Percentiles rank a stretch among this genome's conserved stretches.
These are phyloP conservation scores for Physella acuta DNA, from an alignment of 1,140 invertebrate species.

Conservation along the genomic window DNA sequence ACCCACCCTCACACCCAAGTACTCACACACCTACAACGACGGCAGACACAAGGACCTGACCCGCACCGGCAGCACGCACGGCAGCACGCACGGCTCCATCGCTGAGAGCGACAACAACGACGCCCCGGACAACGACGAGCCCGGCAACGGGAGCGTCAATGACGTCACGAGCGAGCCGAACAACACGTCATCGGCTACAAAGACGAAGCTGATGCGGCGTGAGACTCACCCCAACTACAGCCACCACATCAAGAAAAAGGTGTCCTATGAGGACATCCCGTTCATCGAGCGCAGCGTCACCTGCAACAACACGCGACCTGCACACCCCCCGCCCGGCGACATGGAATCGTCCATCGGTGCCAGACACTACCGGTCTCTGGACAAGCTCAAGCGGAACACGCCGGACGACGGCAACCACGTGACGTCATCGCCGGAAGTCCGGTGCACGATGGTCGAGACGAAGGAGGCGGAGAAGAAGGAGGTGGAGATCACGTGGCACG, in stretches of 20 bases:
- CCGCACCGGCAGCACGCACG: neutral
- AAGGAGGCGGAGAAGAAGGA: neutral
- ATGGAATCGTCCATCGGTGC: neutral
- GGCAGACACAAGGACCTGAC: neutral
- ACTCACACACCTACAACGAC: neutral
- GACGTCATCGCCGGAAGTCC: conserved; percentile 21
- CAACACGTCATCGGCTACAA: neutral
- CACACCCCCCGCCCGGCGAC: neutral
- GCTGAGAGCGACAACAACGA: neutral
- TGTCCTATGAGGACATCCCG: neutral
- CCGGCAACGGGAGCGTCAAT: neutral
- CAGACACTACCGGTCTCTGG: neutral
- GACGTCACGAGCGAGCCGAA: neutral
- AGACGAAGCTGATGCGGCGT: neutral
- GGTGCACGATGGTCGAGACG: conserved; percentile 14
- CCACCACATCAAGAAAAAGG: neutral
- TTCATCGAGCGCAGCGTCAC: neutral
- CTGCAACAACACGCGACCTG: neutral
- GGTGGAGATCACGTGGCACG: conserved; percentile 33
- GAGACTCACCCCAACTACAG: neutral
- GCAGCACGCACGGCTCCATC: neutral
- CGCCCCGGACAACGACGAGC: no score
- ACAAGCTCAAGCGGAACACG: neutral
- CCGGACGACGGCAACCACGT: neutral
- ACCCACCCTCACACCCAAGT: neutral